Evolutionary conservation across 2,797 vertebrate species (phyloP).

Genomic region (Poeciliopsis infans): DNA sequence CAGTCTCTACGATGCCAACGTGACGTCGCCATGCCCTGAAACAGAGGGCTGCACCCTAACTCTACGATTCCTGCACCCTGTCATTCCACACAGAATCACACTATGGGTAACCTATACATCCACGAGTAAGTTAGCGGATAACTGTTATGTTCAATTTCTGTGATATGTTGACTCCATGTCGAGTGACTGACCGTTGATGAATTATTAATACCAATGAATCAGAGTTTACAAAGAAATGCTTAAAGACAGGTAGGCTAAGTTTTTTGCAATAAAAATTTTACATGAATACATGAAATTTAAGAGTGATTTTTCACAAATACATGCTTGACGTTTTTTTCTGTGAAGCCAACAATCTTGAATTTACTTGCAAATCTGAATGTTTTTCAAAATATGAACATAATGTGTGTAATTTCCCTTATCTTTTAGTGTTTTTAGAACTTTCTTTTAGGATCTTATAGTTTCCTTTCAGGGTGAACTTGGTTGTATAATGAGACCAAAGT

Average conservation of each 20-base stretch:
- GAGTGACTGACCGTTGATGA: background rate
- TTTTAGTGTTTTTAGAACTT: background rate
- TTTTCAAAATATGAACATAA: conserved; percentile 9
- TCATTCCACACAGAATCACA: conserved; percentile 85
- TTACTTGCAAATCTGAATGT: background rate
- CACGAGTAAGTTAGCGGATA: conserved; percentile 61
- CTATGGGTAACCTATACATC: conserved; percentile 95
- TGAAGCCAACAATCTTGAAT: background rate
- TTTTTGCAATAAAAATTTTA: background rate
- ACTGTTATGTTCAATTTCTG: conserved; percentile 1
- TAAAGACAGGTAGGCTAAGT: background rate
- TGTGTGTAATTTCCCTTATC: background rate
- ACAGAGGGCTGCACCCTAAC: conserved; percentile 90
- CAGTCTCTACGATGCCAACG: conserved; percentile 91
- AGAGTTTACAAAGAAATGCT: background rate
- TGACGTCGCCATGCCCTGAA: conserved; percentile 91
- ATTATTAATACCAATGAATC: background rate
- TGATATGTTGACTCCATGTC: background rate
- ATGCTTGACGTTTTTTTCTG: background rate
- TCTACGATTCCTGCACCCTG: conserved; percentile 85
- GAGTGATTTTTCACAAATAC: background rate
- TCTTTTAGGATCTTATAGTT: background rate
- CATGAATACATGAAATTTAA: background rate
- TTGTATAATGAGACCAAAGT: background rate
- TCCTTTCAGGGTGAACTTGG: background rate